Percentiles rank a stretch among this genome's conserved stretches.
These are phyloP conservation scores for Drosophila mayri DNA, from an alignment of 1,140 invertebrate species.

Conservation along the genomic window DNA sequence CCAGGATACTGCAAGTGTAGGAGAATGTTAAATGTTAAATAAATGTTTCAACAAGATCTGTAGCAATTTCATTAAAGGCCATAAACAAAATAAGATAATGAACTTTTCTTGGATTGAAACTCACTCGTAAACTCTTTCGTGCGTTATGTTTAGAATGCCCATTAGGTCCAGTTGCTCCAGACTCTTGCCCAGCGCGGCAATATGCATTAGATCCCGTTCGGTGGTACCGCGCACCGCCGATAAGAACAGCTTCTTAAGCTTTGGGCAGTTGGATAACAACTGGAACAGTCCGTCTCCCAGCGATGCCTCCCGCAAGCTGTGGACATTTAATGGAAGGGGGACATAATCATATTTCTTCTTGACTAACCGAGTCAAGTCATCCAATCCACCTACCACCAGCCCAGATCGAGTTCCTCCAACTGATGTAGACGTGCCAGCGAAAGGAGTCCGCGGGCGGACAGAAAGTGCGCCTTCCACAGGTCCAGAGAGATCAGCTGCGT, in stretches of 20 bases:
- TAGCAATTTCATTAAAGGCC: background rate
- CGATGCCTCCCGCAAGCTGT: slow-evolving; percentile 86
- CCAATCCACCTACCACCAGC: slow-evolving; percentile 92
- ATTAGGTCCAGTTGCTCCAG: slow-evolving; percentile 93
- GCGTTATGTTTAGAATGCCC: slow-evolving; percentile 90
- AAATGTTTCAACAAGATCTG: background rate
- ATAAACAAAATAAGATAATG: background rate
- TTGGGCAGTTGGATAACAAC: slow-evolving; percentile 87
- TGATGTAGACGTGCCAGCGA: slow-evolving; percentile 89
- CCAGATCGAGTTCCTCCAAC: slow-evolving; percentile 93
- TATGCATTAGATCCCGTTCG: slow-evolving; percentile 90
- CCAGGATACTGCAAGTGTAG: slow-evolving; percentile 86
- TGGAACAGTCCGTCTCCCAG: slow-evolving; percentile 86
- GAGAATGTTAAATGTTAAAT: background rate
- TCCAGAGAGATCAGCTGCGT: slow-evolving; percentile 90
- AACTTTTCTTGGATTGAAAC: slow-evolving; percentile 66
- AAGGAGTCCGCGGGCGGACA: slow-evolving; percentile 90
- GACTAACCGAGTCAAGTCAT: background rate
- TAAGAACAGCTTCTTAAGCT: slow-evolving; percentile 91
- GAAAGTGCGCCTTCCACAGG: slow-evolving; percentile 92
- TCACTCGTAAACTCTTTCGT: slow-evolving; percentile 88
- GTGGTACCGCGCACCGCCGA: slow-evolving; percentile 91
- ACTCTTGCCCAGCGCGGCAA: slow-evolving; percentile 88
- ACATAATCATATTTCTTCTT: background rate
- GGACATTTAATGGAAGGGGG: slow-evolving; percentile 20